Evolutionary conservation across 2,113 vertebrate genomes (phyloP).

Genomic region (Chaetorhynchus papuensis): DNA sequence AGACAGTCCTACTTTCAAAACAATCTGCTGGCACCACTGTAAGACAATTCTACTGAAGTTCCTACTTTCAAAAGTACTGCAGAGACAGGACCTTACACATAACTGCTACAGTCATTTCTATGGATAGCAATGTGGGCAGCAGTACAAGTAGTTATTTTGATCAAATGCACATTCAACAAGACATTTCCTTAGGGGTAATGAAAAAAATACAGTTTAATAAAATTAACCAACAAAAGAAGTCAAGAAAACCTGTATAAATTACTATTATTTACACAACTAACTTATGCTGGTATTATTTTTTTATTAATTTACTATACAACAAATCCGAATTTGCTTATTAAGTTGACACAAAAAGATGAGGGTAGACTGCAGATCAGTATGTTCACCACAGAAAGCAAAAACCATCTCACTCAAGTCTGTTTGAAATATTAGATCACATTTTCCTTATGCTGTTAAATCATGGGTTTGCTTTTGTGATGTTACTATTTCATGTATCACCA

Average conservation of each 20-base stretch:
- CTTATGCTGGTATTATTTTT: background rate
- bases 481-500: background rate
- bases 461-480: background rate
- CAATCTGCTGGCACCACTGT: background rate
- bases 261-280: background rate
- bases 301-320: background rate
- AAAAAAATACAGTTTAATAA: background rate
- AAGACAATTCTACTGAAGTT: background rate
- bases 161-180: background rate
- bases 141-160: background rate
- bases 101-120: background rate
- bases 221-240: background rate
- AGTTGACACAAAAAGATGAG: background rate
- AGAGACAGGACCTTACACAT: background rate
- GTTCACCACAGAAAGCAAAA: background rate
- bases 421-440: background rate
- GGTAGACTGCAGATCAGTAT: background rate
- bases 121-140: background rate
- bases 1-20: background rate
- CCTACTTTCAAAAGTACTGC: background rate
- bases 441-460: background rate
- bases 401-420: background rate
- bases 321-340: background rate
- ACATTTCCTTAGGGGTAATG: background rate
- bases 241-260: background rate